Evolutionary conservation across 2,888 invertebrate genomes (phyloP).

Genomic region (Eupithecia tripunctaria): DNA sequence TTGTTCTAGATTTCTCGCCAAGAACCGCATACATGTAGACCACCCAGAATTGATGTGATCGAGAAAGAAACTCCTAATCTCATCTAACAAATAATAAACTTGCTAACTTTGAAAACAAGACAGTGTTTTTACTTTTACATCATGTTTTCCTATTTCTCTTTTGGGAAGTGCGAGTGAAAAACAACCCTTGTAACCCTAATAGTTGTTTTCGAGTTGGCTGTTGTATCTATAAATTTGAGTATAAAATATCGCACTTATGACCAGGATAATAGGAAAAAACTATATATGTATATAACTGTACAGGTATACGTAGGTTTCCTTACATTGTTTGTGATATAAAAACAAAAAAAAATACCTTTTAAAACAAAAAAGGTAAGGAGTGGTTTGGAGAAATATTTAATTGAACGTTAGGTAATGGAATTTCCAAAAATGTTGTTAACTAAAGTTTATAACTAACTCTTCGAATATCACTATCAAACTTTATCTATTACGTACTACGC

Average conservation of each 20-base stretch:
- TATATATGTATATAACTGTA: no score
- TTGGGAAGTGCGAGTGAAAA: constrained; percentile 14
- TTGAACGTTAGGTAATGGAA: background rate
- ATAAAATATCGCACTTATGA: background rate
- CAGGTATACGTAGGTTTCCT: no score
- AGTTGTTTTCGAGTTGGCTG: constrained; percentile 4
- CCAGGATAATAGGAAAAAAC: background rate
- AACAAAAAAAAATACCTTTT: no score
- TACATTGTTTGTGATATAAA: background rate
- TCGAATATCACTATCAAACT: background rate
- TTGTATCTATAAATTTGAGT: background rate
- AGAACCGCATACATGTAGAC: constrained; percentile 15
- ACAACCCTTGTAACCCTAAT: constrained; percentile 3
- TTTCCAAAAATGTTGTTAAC: background rate
- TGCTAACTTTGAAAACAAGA: constrained; percentile 48
- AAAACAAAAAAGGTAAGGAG: background rate
- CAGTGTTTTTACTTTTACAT: constrained; percentile 42
- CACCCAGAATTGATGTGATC: constrained; percentile 43
- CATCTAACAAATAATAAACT: constrained; percentile 55
- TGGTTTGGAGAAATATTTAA: background rate
- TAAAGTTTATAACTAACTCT: background rate
- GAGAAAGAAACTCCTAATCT: constrained; percentile 50
- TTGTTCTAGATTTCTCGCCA: background rate
- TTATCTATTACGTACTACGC: background rate
- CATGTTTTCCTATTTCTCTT: constrained; percentile 34